A percentile compares a stretch with the other conserved stretches of the same genome.
Conservation (phyloP, 2,888 invertebrate species). For the Troides helena region DNA sequence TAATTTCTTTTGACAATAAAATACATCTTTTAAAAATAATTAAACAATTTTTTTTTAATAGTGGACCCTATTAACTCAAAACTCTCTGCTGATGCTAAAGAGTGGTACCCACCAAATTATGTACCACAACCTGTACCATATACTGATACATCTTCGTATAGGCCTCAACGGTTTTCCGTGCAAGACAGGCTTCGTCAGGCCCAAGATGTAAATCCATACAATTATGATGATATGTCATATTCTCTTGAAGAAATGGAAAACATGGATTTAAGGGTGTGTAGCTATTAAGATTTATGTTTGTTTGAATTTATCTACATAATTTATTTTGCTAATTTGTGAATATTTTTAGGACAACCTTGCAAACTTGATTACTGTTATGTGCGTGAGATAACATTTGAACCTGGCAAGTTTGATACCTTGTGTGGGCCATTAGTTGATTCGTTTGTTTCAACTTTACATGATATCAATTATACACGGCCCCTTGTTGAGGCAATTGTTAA, state of each 20-base stretch:
- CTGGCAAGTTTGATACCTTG: slow-evolving; percentile 87
- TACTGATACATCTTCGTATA: slow-evolving; percentile 57
- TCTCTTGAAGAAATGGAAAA: slow-evolving; percentile 70
- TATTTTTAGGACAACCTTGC: slow-evolving; percentile 69
- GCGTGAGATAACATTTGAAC: slow-evolving; percentile 87
- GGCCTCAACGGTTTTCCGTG: slow-evolving; percentile 65
- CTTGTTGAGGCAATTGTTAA: slow-evolving; percentile 85
- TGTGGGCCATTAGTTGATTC: slow-evolving; percentile 85
- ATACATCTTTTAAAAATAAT: background rate
- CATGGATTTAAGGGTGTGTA: slow-evolving; percentile 61
- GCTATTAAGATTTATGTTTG: background rate
- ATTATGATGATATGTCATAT: slow-evolving; percentile 67
- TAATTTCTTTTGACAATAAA: too few relatives aligned
- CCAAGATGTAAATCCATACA: slow-evolving; percentile 68
- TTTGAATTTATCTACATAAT: background rate
- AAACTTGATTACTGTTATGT: slow-evolving; percentile 85
- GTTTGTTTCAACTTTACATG: slow-evolving; percentile 83
- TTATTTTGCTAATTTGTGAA: slow-evolving; percentile 9
- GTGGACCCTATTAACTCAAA: slow-evolving; percentile 68
- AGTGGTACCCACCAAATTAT: slow-evolving; percentile 81
- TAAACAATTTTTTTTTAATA: slow-evolving; percentile 38
- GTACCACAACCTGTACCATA: slow-evolving; percentile 58
- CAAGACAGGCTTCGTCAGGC: slow-evolving; percentile 73
- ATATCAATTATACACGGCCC: slow-evolving; percentile 81
- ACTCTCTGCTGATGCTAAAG: slow-evolving; percentile 80